These are phyloP conservation scores for Aix galericulata DNA, from an alignment of 2,113 vertebrate species.

Conservation along the genomic window DNA sequence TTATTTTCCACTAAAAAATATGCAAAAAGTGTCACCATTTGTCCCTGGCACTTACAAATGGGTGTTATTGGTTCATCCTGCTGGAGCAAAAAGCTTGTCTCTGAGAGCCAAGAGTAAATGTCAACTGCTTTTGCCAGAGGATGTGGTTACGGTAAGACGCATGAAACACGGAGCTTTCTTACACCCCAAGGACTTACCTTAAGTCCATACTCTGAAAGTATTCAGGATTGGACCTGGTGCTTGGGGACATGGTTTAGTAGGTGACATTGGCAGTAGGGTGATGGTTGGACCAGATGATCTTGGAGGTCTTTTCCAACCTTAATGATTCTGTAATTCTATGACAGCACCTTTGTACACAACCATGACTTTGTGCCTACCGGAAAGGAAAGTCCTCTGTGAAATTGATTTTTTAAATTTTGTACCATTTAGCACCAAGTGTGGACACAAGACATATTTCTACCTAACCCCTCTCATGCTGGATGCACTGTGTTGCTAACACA, in stretches of 20 bases:
- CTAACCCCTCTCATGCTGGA: background rate
- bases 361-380: background rate
- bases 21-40: background rate
- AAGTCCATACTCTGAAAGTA: background rate
- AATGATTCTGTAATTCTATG: no score
- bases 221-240: background rate
- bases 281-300: no score
- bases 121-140: background rate
- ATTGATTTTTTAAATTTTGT: fast-evolving
- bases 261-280: no score
- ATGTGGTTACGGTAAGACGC: background rate
- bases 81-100: background rate
- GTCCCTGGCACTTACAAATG: background rate
- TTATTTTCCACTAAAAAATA: background rate
- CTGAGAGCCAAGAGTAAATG: background rate
- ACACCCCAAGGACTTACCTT: background rate
- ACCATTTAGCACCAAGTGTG: background rate
- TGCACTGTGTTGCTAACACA: background rate
- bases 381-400: background rate
- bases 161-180: background rate
- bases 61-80: background rate
- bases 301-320: no score
- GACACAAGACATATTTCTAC: background rate
- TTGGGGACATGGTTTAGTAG: no score
- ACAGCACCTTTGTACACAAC: background rate